phyloP scores from a whole-genome alignment of 2,797 vertebrate species.

The Megalops cyprinoides region DNA sequence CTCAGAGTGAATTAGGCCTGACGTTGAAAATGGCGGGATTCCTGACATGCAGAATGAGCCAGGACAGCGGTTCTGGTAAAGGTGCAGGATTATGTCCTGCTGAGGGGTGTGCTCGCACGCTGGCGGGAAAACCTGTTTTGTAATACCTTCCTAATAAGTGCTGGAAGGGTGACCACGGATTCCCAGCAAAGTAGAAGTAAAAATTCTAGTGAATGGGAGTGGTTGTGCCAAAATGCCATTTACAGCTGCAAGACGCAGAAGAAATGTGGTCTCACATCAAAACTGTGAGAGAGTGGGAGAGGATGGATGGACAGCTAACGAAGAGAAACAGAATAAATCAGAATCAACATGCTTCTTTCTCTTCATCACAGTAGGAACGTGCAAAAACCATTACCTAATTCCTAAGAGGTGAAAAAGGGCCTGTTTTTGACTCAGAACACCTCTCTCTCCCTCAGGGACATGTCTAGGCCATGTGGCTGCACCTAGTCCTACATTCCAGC shows the following conservation, averaged over 20 bases:
- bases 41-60: background rate
- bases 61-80: background rate
- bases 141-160: background rate
- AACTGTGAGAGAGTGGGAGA: background rate
- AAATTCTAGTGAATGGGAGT: background rate
- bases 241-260: background rate
- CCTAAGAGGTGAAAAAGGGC: background rate
- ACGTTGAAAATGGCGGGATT: background rate
- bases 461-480: background rate
- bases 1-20: background rate
- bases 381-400: constrained; percentile 17
- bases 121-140: background rate
- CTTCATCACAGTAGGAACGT: background rate
- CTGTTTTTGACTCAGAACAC: constrained; percentile 2
- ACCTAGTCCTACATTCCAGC: background rate
- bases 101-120: background rate
- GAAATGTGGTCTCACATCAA: background rate
- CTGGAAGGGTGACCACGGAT: constrained; percentile 9
- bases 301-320: background rate
- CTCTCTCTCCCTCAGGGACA: background rate
- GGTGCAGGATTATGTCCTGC: background rate
- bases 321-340: background rate
- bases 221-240: background rate
- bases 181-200: background rate
- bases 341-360: background rate